phyloP scores from a whole-genome alignment of 2,888 invertebrate genomes.

The Strigamia crassipes region DNA sequence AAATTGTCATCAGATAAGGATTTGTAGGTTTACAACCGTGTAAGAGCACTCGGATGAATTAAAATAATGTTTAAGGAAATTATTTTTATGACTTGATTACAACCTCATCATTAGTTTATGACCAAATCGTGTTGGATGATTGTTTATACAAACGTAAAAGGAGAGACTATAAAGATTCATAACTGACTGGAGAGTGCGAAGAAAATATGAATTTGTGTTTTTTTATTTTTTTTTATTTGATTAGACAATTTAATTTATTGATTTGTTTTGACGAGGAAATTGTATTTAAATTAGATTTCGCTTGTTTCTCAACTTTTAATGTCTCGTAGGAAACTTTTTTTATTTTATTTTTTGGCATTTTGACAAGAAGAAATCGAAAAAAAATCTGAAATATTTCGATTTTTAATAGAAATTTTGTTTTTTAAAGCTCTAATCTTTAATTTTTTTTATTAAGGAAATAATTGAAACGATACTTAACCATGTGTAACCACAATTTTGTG shows the following conservation, averaged over 20 bases:
- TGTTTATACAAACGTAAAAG: conserved; percentile 4
- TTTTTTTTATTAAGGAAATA: background rate
- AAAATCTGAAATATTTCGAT: no score
- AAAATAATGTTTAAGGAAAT: conserved; percentile 30
- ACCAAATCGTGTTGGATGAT: background rate
- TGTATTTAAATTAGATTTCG: background rate
- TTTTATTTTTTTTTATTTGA: background rate
- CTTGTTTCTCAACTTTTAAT: background rate
- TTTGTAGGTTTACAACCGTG: background rate
- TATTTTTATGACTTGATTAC: conserved; percentile 26
- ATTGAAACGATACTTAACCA: background rate
- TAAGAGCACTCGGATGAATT: background rate
- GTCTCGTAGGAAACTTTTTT: no score
- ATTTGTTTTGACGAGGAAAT: background rate
- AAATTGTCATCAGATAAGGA: conserved; percentile 5
- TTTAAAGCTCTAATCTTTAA: background rate
- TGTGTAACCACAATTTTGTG: background rate
- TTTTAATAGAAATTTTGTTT: no score
- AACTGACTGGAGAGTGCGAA: background rate
- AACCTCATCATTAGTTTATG: conserved; percentile 22
- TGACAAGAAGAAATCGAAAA: no score
- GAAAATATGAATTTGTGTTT: background rate
- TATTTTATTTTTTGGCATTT: background rate
- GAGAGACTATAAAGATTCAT: background rate
- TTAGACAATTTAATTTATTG: background rate